Evolutionary conservation across 2,888 invertebrate species (phyloP).

Genomic region (Mongoloraphidia duomilia): DNA sequence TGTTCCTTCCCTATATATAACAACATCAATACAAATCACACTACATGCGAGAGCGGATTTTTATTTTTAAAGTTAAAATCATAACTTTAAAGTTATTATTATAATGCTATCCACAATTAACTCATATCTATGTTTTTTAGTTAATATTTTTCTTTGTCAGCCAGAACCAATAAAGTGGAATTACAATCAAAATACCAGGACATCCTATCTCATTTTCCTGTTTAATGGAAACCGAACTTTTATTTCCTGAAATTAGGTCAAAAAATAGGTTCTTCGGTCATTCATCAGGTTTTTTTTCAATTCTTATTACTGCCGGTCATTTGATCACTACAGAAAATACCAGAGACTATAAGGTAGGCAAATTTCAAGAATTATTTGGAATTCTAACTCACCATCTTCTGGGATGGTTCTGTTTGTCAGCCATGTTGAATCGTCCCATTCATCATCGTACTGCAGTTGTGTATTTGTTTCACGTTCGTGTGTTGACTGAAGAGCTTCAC

Average conservation of each 20-base stretch:
- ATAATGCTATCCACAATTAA: too few relatives aligned
- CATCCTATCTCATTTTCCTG: not conserved
- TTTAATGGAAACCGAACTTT: too few relatives aligned
- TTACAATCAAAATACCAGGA: not conserved
- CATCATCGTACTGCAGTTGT: conserved; percentile 51
- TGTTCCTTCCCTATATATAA: too few relatives aligned
- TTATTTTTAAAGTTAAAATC: too few relatives aligned
- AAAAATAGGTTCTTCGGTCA: not conserved
- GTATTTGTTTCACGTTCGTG: conserved; percentile 45
- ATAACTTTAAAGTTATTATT: too few relatives aligned
- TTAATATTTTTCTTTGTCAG: not conserved
- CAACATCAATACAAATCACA: too few relatives aligned
- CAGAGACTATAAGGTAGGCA: too few relatives aligned
- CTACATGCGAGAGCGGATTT: too few relatives aligned
- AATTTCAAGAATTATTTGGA: not conserved
- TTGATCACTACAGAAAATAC: too few relatives aligned
- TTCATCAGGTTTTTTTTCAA: too few relatives aligned
- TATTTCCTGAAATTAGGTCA: not conserved
- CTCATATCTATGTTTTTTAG: not conserved
- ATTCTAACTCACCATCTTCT: not conserved
- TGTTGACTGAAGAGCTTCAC: conserved; percentile 45
- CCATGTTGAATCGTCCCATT: conserved; percentile 35
- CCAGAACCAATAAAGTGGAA: not conserved
- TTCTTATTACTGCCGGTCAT: too few relatives aligned
- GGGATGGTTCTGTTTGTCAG: conserved; percentile 7